These are phyloP conservation scores for Hafferia zeledoni DNA, from an alignment of 2,797 vertebrate genomes.

Conservation along the genomic window DNA sequence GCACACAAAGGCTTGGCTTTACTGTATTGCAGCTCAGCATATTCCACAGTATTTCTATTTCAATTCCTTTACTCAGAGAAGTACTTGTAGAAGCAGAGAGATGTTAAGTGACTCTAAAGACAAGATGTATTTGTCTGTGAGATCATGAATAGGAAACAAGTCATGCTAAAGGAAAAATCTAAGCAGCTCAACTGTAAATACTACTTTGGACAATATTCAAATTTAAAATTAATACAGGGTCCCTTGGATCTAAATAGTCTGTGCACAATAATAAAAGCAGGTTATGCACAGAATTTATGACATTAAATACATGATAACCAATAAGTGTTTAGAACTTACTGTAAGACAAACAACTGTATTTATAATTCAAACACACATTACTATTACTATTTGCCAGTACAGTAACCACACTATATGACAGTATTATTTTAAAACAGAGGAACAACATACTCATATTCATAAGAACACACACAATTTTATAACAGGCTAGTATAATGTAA, in stretches of 20 bases:
- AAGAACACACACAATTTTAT: background rate
- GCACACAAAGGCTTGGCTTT: background rate
- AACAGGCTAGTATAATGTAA: background rate
- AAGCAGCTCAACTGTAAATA: background rate
- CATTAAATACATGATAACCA: background rate
- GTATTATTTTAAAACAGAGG: background rate
- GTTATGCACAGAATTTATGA: background rate
- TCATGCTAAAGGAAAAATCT: background rate
- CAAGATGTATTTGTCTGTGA: background rate
- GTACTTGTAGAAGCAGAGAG: background rate
- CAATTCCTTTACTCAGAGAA: background rate
- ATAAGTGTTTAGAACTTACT: background rate
- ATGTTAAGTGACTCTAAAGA: background rate
- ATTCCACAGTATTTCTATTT: background rate
- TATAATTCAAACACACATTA: background rate
- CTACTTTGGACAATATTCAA: background rate
- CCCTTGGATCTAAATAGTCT: background rate
- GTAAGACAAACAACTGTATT: background rate
- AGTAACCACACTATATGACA: background rate
- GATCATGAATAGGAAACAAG: background rate
- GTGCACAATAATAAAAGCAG: background rate
- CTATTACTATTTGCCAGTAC: background rate
- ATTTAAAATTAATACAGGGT: background rate
- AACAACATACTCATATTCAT: background rate
- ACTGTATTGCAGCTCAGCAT: background rate